Base-by-base conservation (phyloP, 2,113 vertebrate genomes). In the Dasyornis broadbenti region DNA sequence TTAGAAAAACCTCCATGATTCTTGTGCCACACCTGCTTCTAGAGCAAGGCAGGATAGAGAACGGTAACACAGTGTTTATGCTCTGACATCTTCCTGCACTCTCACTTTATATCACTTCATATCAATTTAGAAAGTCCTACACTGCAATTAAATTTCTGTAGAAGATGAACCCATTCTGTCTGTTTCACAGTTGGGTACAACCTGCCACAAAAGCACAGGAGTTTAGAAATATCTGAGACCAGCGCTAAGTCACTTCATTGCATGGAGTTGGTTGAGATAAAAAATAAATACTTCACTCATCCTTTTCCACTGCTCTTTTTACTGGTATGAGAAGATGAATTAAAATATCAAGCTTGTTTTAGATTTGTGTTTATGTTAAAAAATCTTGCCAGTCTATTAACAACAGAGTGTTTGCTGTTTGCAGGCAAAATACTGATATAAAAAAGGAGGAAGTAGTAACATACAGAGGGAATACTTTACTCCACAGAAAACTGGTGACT, bases 21-120 rank as follows among this genome's bases (percentile, higher is more conserved):
- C 0, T 3, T 2, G 0, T 31, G 52, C 10, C 20, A 10, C 0
- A 23, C 12, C 6, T 21, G 9, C 35, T 81, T 76, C 49, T 78
- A 72, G 28, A 92, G 35, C 21, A 86, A 80, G 45, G 54, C 5
- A 15, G 18, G 54, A 71, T 7, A 31, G 52, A 84, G 33, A 21
- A 49, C 57, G 33, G 23, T 23, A 83, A 64, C 7, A 17, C 23
- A 2, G 2, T 40, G 18, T 27, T 70, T 70, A 40, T 75, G 47
- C 53, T 56, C 27, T 37, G 10, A 15, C 10, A 27, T 13, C 5
- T 49, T 31, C 5, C n/a, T n/a, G 10, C 37, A 42, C 40, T 40
- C 14, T 54, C n/a, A 12, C 10, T 24, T 40, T 40, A 68, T 23
- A 15, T 49, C 54, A 35, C 37, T 44, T 77, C 7, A 22, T 4